Evolutionary conservation across 2,113 vertebrate species (phyloP).

Genomic region (Protomyctophum bolini): DNA sequence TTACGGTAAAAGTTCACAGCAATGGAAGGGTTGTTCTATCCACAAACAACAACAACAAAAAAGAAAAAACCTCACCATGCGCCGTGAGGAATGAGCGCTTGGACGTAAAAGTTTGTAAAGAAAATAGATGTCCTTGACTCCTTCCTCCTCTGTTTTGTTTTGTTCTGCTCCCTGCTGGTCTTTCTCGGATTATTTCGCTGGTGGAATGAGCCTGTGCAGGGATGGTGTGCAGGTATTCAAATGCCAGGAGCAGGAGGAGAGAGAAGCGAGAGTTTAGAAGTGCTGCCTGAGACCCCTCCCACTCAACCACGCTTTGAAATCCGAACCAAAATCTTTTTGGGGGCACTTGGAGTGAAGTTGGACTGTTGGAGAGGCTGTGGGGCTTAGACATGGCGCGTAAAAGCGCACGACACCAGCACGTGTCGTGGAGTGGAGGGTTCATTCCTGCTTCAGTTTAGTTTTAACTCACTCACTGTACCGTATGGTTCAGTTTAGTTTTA

Average conservation of each 20-base stretch:
- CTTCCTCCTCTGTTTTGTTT: not conserved
- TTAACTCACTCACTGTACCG: too few species aligned
- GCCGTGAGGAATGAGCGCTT: constrained; percentile 35
- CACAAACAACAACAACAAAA: not conserved
- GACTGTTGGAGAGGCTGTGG: not conserved
- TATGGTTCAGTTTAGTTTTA: too few species aligned
- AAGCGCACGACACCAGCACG: constrained; percentile 1
- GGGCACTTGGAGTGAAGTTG: too few species aligned
- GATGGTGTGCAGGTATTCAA: constrained; percentile 61
- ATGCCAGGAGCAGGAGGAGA: constrained; percentile 31
- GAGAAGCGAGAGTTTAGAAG: constrained; percentile 22
- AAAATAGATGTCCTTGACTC: not conserved
- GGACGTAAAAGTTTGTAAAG: constrained; percentile 33
- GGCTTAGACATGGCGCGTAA: constrained; percentile 6
- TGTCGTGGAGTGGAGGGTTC: too few species aligned
- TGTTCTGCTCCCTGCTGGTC: constrained; percentile 3
- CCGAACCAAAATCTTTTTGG: constrained; percentile 21
- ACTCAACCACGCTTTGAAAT: constrained; percentile 40
- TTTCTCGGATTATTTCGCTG: constrained; percentile 21
- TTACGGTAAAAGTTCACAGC: constrained; percentile 8
- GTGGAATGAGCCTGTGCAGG: constrained; percentile 54
- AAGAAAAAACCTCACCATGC: not conserved
- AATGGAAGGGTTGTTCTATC: constrained; percentile 12
- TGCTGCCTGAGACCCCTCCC: constrained; percentile 56
- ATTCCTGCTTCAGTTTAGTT: too few species aligned